Evolutionary conservation across 30 jellyfish, hydroid and myxozoan genomes (phyloP), one percentile per base, ranked within the genome.

Genomic region (Calvadosia cruxmelitensis): DNA sequence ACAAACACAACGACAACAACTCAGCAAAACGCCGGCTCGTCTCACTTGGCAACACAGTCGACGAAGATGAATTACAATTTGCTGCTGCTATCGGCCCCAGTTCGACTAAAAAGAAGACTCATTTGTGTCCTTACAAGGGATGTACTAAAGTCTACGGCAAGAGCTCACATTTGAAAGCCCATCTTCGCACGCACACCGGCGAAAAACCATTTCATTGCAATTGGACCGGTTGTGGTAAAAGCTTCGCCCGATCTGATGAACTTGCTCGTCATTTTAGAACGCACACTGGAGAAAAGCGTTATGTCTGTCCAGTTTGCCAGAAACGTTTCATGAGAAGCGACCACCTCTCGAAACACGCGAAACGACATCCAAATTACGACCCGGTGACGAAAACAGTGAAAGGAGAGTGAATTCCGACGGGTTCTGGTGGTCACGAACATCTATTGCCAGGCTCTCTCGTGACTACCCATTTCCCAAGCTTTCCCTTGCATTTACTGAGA

Each of bases 221-320:
- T 23, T 91, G 99, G 99, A 62, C 65, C 3, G 85, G 74, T 5
- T 91, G 99, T 69, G 92, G 99, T 28, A 91, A 91, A 78, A 74
- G 93, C 32, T 91, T 91, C 64, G 99, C 99, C 66, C 86, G 99
- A 27, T 91, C 99, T 12, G 99, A 91, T 69, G 99, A 91, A 73
- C 94, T 91, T 61, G 95, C 99, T 27, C 89, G 99, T 49, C 99
- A 91, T 53, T 72, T 70, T 68, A 86, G 99, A 73, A 92, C 93
- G 2, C 99, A 91, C 50, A 91, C 99, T 0, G 99, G 99, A 30
- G 99, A 91, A 67, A 91, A 91, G 63, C 76, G 71, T 65, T 91
- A 91, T 63, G 99, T 83, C 26, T 91, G 99, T 53, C 95, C 99
- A 1, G 94, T 91, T 20, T 91, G 99, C 53, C 91, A 93, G 29